These are phyloP conservation scores for Ciconia maguari DNA, from an alignment of 2,113 vertebrate genomes.

Conservation along the genomic window DNA sequence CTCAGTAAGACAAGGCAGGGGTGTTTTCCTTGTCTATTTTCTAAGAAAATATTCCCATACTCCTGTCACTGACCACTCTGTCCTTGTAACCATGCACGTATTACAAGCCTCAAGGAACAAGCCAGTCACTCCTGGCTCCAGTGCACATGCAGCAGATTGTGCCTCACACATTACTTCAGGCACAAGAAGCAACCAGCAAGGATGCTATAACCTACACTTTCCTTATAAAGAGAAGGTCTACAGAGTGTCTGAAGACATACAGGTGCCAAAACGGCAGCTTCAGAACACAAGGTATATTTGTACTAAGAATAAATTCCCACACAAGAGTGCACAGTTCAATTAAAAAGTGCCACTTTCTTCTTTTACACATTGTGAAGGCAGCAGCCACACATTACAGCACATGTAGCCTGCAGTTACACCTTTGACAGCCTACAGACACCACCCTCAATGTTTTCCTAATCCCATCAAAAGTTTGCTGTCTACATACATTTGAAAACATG, in stretches of 20 bases:
- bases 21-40: background rate
- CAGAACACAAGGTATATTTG: background rate
- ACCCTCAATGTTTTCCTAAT: background rate
- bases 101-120: fast-evolving
- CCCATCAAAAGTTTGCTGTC: background rate
- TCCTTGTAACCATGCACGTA: fast-evolving
- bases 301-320: background rate
- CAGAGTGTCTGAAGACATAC: background rate
- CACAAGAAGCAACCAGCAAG: background rate
- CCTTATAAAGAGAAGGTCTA: background rate
- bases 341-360: background rate
- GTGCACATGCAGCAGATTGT: fast-evolving
- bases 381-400: background rate
- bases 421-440: background rate
- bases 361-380: background rate
- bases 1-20: background rate
- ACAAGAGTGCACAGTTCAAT: background rate
- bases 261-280: background rate
- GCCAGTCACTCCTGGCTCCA: no score
- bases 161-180: background rate
- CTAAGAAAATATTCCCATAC: background rate
- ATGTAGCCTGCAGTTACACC: background rate
- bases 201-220: background rate
- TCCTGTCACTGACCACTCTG: background rate
- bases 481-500: background rate